A percentile compares a stretch with the other conserved stretches of the same genome.
Conservation (phyloP, 2,888 invertebrate species). For the Cheilosia urbana region DNA sequence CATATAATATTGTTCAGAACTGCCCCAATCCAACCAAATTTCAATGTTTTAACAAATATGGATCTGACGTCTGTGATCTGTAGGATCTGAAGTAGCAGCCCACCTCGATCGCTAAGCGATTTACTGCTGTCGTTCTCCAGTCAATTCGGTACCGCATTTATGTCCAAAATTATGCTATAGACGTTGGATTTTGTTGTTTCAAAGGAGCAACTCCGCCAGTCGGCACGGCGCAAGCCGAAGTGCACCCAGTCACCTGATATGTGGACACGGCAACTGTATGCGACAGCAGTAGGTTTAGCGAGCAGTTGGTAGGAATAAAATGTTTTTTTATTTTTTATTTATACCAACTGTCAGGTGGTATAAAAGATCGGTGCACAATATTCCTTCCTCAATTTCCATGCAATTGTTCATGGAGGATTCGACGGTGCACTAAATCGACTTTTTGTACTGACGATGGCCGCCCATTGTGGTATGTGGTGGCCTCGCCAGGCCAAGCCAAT, state of each 20-base stretch:
- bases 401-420: constrained; percentile 53
- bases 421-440: constrained; percentile 54
- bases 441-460: constrained; percentile 28
- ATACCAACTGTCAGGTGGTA: constrained; percentile 69
- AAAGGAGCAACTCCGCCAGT: constrained; percentile 46
- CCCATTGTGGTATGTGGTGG: constrained; percentile 39
- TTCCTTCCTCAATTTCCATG: constrained; percentile 73
- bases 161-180: constrained; percentile 75
- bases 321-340: constrained; percentile 40
- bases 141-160: constrained; percentile 73
- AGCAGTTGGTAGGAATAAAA: constrained; percentile 29
- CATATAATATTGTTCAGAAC: constrained; percentile 53
- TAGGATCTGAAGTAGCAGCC: constrained; percentile 69
- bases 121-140: constrained; percentile 70
- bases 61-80: constrained; percentile 71
- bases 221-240: constrained; percentile 15
- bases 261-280: constrained; percentile 46
- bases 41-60: constrained; percentile 73
- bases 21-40: constrained; percentile 59
- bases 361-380: constrained; percentile 68
- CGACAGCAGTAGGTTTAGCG: constrained; percentile 35
- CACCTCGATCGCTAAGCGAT: constrained; percentile 70
- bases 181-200: constrained; percentile 52
- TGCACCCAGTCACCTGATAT: constrained; percentile 63
- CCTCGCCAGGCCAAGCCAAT: background rate